Evolutionary conservation across 2,888 invertebrate species (phyloP).

Genomic region (Trypoxylon attenuatum): DNA sequence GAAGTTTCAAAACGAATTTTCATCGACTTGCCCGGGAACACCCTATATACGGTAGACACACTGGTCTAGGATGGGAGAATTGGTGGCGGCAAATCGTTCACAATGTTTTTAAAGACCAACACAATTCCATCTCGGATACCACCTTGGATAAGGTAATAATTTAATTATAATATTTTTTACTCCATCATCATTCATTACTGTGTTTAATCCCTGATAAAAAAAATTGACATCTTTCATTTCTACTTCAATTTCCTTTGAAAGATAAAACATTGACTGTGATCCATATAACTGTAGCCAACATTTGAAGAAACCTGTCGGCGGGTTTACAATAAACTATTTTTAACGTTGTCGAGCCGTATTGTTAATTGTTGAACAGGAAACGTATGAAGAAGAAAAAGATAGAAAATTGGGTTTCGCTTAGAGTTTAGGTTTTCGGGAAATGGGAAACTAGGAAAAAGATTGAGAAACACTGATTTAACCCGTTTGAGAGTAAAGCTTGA

Average conservation of each 20-base stretch:
- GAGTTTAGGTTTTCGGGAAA: neutral
- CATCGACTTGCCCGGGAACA: constrained; percentile 80
- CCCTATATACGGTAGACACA: constrained; percentile 87
- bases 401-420: no score
- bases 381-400: no score
- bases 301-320: no score
- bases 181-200: neutral
- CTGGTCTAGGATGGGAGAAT: constrained; percentile 82
- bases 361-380: no score
- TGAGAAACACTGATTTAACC: constrained; percentile 1
- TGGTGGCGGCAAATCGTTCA: constrained; percentile 89
- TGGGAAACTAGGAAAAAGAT: neutral
- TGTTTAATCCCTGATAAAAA: neutral
- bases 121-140: constrained; percentile 64
- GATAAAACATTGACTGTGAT: no score
- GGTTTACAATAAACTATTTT: no score
- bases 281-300: neutral
- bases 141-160: constrained; percentile 64
- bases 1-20: constrained; percentile 81
- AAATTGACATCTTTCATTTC: neutral
- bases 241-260: neutral
- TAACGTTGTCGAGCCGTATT: no score
- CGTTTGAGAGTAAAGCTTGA: constrained; percentile 9
- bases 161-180: neutral
- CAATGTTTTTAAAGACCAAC: constrained; percentile 79